phyloP scores from a whole-genome alignment of 2,888 invertebrate species.

The Drosophila incognita region DNA sequence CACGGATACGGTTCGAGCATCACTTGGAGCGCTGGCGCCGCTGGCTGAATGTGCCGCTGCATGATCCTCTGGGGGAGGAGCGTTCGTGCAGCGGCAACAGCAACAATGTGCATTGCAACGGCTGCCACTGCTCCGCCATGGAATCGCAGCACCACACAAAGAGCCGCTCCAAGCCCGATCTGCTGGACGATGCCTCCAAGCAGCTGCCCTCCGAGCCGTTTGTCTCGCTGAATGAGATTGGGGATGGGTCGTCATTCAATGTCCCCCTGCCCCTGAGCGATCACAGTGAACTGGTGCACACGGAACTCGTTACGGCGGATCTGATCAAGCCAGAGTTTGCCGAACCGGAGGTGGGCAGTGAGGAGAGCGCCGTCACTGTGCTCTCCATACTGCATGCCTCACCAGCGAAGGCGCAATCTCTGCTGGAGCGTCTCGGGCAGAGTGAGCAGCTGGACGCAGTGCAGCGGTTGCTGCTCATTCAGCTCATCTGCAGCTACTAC shows the following conservation, averaged over 20 bases:
- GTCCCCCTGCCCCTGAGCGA: slow-evolving; percentile 30
- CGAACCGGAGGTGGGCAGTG: slow-evolving; percentile 29
- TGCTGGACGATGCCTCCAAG: slow-evolving; percentile 46
- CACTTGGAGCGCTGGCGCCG: slow-evolving; percentile 79
- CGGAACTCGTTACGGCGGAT: slow-evolving; percentile 30
- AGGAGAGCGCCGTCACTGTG: slow-evolving; percentile 54
- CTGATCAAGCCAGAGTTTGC: slow-evolving; percentile 43
- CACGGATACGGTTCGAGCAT: slow-evolving; percentile 80
- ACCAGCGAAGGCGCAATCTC: slow-evolving; percentile 58
- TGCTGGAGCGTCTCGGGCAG: slow-evolving; percentile 67
- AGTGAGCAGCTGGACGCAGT: slow-evolving; percentile 62
- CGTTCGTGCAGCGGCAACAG: neutral
- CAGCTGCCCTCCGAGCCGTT: slow-evolving; percentile 60
- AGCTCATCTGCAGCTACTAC: slow-evolving; percentile 78
- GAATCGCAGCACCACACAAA: neutral
- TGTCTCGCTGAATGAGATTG: slow-evolving; percentile 51
- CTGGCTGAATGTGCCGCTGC: slow-evolving; percentile 72
- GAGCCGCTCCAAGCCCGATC: slow-evolving; percentile 39
- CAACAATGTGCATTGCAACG: slow-evolving; percentile 51
- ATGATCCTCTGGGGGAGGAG: slow-evolving; percentile 21
- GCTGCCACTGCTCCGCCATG: slow-evolving; percentile 50
- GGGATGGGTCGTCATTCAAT: slow-evolving; percentile 37
- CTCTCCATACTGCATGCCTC: slow-evolving; percentile 68
- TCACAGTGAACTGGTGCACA: slow-evolving; percentile 38
- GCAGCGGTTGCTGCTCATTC: slow-evolving; percentile 73